Conservation (phyloP, 1,140 invertebrate species). For the Danaus plexippus region DNA sequence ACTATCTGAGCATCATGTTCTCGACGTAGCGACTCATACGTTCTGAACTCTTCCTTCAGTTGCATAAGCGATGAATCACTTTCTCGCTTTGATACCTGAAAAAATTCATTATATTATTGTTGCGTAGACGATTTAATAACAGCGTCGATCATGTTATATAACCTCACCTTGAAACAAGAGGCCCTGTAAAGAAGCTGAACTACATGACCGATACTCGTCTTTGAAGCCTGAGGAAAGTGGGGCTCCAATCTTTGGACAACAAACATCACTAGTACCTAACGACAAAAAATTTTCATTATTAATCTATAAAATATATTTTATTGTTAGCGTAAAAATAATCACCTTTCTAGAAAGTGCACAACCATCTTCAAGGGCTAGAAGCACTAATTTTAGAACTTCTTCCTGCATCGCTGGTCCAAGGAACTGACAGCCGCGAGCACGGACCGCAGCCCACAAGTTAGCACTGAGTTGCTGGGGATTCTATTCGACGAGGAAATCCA, state of each 20-base stretch:
- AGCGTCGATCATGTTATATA: not conserved
- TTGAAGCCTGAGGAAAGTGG: constrained; percentile 97
- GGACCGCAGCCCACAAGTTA: constrained; percentile 93
- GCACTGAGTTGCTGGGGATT: constrained; percentile 60
- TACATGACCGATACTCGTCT: constrained; percentile 98
- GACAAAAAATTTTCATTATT: constrained; percentile 24
- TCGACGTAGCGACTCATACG: constrained; percentile 91
- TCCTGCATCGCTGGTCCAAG: constrained; percentile 99
- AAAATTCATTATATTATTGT: no score
- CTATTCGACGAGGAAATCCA: constrained; percentile 17
- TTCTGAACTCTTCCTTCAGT: constrained; percentile 96
- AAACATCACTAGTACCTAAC: constrained; percentile 94
- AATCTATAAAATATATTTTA: not conserved
- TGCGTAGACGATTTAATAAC: no score
- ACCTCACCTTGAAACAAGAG: constrained; percentile 94
- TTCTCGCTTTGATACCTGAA: constrained; percentile 94
- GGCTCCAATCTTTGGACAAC: constrained; percentile 96
- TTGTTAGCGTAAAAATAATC: not conserved
- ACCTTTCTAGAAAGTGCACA: constrained; percentile 95
- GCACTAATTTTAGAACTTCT: constrained; percentile 94
- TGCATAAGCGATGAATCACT: constrained; percentile 99
- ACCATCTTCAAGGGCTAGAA: constrained; percentile 95
- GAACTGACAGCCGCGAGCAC: constrained; percentile 97
- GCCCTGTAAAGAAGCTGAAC: constrained; percentile 98
- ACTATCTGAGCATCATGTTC: constrained; percentile 99